Evolutionary conservation across 2,888 invertebrate species (phyloP), one percentile per base, ranked within the genome.

Genomic region (Rhamphomyia laevipes): DNA sequence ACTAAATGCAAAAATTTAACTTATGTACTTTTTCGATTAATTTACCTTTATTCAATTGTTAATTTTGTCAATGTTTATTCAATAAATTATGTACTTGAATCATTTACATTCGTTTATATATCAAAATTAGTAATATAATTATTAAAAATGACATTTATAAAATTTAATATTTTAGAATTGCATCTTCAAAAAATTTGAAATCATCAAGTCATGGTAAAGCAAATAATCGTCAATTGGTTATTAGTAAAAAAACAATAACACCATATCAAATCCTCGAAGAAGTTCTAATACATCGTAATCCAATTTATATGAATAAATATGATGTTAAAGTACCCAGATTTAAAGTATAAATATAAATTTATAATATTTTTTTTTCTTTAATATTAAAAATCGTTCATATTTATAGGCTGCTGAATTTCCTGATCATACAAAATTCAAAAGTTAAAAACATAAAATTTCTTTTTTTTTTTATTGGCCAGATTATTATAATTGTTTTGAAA

Each of bases 151-250:
- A 47, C n/a, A n/a, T 33, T 17, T 23, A 27, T 12, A 11, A 5
- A 4, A 21, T 23, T 13, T 3, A 51, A 23, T 11, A 16, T 43
- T 52, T 38, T 43, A 68, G 67, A 52, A 63, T 73, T 6, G 76
- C 78, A 1, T 65, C 67, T 48, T 64, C 62, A n/a, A 59, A 61
- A 1, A 71, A 72, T 0, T 64, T 79, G 1, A 71, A 71, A 1
- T 77, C 77, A 0, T 63, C 58, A 40, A 78, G 78, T 54, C 73
- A 74, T 51, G 78, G 78, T 0, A 61, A 62, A 3, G 73, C 71
- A 5, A 68, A 66, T 0, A 68, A 71, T 1, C 63, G 70, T 1
- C 61, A 64, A 18, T 51, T 71, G 43, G 55, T 66, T 2, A 65
- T 71, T 15, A 61, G 62, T 13, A 70, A 70, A 46, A 68, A 65